Evolutionary conservation across 2,113 vertebrate genomes (phyloP).

Genomic region (human (Homo sapiens)): DNA sequence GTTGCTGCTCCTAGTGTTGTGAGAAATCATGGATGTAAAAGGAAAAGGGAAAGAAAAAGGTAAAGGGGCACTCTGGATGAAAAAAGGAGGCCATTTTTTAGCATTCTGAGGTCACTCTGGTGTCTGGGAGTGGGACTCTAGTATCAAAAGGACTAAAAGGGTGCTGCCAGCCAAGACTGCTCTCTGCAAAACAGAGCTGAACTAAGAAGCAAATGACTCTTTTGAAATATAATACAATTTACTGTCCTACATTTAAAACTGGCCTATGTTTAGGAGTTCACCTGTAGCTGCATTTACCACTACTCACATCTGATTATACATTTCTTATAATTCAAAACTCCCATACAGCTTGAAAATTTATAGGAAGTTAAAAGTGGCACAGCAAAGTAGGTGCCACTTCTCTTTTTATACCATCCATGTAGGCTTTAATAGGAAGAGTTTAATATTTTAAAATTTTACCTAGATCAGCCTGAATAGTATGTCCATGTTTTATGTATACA

Average conservation of each 20-base stretch:
- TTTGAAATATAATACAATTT: neutral
- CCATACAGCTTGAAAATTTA: neutral
- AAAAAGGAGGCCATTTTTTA: neutral
- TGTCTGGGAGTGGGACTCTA: neutral
- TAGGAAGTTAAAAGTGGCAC: neutral
- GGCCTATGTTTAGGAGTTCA: neutral
- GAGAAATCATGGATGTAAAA: neutral
- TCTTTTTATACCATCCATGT: neutral
- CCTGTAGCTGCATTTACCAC: neutral
- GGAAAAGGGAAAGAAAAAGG: neutral
- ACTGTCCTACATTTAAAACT: neutral
- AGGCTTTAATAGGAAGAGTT: neutral
- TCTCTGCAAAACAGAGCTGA: neutral
- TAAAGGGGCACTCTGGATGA: too few species aligned
- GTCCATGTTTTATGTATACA: neutral
- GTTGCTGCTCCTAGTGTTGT: neutral
- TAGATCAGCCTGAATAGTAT: neutral
- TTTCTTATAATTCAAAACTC: neutral
- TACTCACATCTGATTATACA: neutral
- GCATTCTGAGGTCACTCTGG: neutral
- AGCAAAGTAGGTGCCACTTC: neutral
- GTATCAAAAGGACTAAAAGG: neutral
- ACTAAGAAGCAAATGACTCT: neutral
- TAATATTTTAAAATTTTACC: neutral
- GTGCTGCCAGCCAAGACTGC: neutral